phyloP scores from a whole-genome alignment of 1,140 invertebrate species.

The Diachasmimorpha longicaudata region DNA sequence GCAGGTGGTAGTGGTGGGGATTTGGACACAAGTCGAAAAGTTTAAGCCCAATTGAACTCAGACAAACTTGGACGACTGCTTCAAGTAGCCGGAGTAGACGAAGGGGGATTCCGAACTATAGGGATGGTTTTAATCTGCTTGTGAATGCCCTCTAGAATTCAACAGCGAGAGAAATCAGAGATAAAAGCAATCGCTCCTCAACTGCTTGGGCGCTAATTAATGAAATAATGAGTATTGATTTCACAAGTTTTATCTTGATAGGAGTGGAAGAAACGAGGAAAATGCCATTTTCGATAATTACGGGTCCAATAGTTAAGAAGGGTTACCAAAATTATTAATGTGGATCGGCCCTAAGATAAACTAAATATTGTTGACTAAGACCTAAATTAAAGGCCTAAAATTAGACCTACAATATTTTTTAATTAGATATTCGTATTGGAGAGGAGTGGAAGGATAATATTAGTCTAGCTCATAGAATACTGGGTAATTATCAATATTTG shows the following conservation, averaged over 20 bases:
- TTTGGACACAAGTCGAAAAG: constrained; percentile 42
- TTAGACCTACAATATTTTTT: too few relatives aligned
- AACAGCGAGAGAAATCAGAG: neutral
- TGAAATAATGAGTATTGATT: too few relatives aligned
- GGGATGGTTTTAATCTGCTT: neutral
- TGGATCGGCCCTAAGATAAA: too few relatives aligned
- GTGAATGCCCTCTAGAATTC: neutral
- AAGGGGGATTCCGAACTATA: neutral
- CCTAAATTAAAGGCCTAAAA: too few relatives aligned
- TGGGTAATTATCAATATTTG: too few relatives aligned
- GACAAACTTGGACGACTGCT: constrained; percentile 40
- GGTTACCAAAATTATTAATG: neutral
- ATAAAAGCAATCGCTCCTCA: neutral
- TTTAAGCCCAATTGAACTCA: constrained; percentile 50
- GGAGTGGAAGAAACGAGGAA: too few relatives aligned
- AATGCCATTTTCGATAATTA: neutral
- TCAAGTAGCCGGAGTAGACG: constrained; percentile 28
- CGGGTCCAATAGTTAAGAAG: neutral
- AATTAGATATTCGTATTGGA: too few relatives aligned
- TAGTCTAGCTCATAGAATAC: too few relatives aligned
- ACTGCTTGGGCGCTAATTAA: neutral
- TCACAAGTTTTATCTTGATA: too few relatives aligned
- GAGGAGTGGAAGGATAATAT: too few relatives aligned
- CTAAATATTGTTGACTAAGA: too few relatives aligned
- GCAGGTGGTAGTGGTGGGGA: neutral